Conservation (phyloP, 2,888 invertebrate species). For the Allolobophora icterica region DNA sequence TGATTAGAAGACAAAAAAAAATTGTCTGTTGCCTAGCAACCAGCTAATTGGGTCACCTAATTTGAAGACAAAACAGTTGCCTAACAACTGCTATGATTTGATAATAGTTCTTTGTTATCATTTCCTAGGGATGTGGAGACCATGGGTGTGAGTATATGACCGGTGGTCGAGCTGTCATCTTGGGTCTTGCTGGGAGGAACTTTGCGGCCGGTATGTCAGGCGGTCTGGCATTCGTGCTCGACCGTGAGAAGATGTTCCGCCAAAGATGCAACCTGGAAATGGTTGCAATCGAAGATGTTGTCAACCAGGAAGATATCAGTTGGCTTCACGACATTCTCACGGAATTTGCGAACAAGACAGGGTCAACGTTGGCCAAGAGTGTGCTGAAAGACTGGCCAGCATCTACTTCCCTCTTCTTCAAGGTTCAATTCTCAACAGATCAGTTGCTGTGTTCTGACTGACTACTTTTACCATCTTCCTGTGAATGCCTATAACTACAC, state of each 20-base stretch:
- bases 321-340: conserved; percentile 78
- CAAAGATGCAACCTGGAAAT: conserved; percentile 85
- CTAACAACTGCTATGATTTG: neutral
- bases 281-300: conserved; percentile 87
- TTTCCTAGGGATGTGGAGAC: conserved; percentile 86
- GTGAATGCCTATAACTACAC: no score
- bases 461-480: neutral
- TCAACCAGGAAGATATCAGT: conserved; percentile 78
- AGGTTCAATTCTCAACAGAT: conserved; percentile 69
- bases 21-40: no score
- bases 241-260: conserved; percentile 68
- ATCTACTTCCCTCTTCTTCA: conserved; percentile 81
- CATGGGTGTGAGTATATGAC: conserved; percentile 99
- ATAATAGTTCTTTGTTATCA: neutral
- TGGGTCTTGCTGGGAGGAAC: conserved; percentile 93
- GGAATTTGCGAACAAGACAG: conserved; percentile 87
- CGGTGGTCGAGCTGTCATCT: conserved; percentile 86
- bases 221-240: conserved; percentile 92
- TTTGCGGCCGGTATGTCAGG: conserved; percentile 99
- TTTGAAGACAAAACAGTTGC: no score
- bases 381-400: conserved; percentile 82
- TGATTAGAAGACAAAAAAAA: no score
- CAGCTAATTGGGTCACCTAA: no score
- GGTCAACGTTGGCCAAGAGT: conserved; percentile 81
- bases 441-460: neutral